Percentiles rank a stretch among this genome's conserved stretches.
Evolutionary conservation across 2,888 invertebrate genomes (phyloP).

Genomic region (Apantesis nais): DNA sequence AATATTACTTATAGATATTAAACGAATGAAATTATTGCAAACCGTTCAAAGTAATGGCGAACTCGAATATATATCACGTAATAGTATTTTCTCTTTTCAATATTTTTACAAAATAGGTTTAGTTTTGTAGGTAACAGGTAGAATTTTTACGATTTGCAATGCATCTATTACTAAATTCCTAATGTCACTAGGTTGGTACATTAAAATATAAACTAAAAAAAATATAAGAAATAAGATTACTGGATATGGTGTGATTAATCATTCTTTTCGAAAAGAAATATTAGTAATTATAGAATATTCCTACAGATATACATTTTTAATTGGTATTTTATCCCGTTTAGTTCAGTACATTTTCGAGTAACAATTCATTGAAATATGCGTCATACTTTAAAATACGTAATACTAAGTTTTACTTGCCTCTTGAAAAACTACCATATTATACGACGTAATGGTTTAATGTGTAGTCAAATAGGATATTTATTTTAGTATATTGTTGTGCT

Average conservation of each 20-base stretch:
- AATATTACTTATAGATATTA: constrained; percentile 33
- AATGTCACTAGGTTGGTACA: not conserved
- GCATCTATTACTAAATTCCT: not conserved
- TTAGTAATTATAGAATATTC: no score
- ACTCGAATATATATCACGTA: constrained; percentile 6
- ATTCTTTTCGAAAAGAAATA: no score
- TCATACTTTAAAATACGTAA: not conserved
- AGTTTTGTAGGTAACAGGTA: not conserved
- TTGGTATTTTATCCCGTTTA: no score
- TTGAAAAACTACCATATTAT: constrained; percentile 11
- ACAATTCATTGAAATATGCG: no score
- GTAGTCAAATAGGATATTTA: constrained; percentile 62
- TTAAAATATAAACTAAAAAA: no score
- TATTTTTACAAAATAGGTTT: not conserved
- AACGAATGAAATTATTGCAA: constrained; percentile 29
- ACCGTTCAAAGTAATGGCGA: constrained; percentile 23
- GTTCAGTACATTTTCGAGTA: no score
- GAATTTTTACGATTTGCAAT: not conserved
- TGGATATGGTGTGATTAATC: no score
- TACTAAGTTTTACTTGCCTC: not conserved
- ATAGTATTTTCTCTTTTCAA: constrained; percentile 10
- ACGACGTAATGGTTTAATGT: constrained; percentile 28
- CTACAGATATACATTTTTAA: no score
- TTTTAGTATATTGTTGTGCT: constrained; percentile 65
- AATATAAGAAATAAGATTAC: no score